Evolutionary conservation across 2,797 vertebrate species (phyloP), one percentile per base, ranked within the genome.

Genomic region (Catostomus latipinnis): DNA sequence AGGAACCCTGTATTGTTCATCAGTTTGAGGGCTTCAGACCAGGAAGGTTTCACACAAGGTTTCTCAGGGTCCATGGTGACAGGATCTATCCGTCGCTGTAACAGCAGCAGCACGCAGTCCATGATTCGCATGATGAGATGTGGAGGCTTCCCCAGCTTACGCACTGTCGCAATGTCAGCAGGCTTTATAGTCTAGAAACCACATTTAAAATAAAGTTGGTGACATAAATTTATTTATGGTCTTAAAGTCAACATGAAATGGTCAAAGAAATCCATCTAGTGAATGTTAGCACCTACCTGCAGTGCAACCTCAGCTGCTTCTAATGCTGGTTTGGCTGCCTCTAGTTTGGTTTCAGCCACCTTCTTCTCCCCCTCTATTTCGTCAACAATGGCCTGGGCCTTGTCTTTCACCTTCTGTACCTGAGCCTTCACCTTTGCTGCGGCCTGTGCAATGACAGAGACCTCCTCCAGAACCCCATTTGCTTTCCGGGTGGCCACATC

Each of bases 91-190:
- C 90, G 94, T 78, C 94, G 93, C 89, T 95, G 95, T 87, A 96
- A 96, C 16, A 96, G 90, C 86, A 96, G 93, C 80, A 96, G 87
- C 12, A 95, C 95, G 0, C 92, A 94, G 80, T 96, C 95, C 95
- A 96, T 96, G 88, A 96, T 96, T 84, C 94, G 88, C 95, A 96
- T 96, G 90, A 96, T 96, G 86, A 96, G 91, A 71, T 96, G 95
- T 70, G 95, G 95, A 60, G 95, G 95, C 83, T 95, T 95, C 71
- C 95, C 93, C 83, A 96, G 89, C 84, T 96, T 96, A 84, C 95
- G 93, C 81, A 96, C 95, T 0, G 95, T 96, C 80, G 95, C 94
- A 8, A 96, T 96, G 85, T 96, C 95, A 0, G 92, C 88, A 0
- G 95, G 95, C 83, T 95, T 96, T 74, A 96, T 95, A 18, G 95